Evolutionary conservation across 2,888 invertebrate species (phyloP).

Genomic region (Nomada fabriciana): DNA sequence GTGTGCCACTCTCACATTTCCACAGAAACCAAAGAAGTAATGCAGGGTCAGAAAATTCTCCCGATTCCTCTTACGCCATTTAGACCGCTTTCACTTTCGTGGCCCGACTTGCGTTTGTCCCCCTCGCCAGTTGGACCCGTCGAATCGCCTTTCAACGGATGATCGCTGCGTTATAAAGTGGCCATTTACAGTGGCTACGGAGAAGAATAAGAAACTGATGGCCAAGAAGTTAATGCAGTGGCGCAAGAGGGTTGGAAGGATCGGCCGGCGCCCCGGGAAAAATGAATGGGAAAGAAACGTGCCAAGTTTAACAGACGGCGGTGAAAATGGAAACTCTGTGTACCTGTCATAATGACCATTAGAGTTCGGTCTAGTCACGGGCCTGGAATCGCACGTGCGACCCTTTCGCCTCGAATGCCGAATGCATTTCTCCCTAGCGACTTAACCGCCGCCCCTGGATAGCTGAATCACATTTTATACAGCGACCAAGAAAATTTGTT

Average conservation of each 20-base stretch:
- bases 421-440: constrained; percentile 68
- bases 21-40: no score
- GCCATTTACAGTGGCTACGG: constrained; percentile 34
- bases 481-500: constrained; percentile 55
- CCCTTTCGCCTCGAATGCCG: constrained; percentile 65
- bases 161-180: constrained; percentile 44
- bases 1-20: no score
- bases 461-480: constrained; percentile 53
- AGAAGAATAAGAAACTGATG: constrained; percentile 50
- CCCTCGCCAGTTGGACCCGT: neutral
- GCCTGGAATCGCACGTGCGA: constrained; percentile 41
- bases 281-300: constrained; percentile 65
- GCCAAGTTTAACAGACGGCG: constrained; percentile 69
- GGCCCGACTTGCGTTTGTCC: neutral
- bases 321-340: constrained; percentile 83
- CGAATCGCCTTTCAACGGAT: constrained; percentile 29
- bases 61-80: neutral
- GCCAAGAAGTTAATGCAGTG: constrained; percentile 58
- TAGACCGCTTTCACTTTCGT: neutral
- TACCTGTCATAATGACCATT: constrained; percentile 81
- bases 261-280: constrained; percentile 50
- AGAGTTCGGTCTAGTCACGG: constrained; percentile 62
- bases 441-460: constrained; percentile 33
- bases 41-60: neutral
- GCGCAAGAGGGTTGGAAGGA: constrained; percentile 48